Evolutionary conservation across 2,888 invertebrate genomes (phyloP).

Genomic region (Sympetrum striolatum): DNA sequence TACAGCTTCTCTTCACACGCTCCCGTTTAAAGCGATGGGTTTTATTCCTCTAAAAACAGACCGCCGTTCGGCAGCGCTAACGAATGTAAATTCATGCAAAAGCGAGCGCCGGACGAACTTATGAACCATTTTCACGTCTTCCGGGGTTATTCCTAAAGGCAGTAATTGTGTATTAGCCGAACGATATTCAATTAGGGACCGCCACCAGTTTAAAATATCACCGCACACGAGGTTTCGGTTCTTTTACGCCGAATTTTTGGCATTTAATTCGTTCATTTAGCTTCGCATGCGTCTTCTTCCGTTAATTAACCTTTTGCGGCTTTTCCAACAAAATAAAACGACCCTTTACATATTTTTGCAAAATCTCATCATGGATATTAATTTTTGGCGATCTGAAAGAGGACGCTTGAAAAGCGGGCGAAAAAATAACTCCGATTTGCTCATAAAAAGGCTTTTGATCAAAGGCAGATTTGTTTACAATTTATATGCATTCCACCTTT

Average conservation of each 20-base stretch:
- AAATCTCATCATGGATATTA: no score
- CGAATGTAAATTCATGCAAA: background rate
- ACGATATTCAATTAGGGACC: background rate
- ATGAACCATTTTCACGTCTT: background rate
- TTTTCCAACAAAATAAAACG: background rate
- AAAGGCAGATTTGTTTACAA: no score
- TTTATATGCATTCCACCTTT: no score
- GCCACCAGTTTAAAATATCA: background rate
- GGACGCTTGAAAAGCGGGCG: no score
- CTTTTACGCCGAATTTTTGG: background rate
- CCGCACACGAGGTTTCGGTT: background rate
- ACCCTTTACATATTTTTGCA: no score
- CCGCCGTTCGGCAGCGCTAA: no score
- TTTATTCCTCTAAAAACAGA: no score
- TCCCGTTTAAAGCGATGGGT: no score
- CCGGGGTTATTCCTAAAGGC: background rate
- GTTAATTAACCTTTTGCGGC: background rate
- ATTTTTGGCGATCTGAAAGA: no score
- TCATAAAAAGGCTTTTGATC: no score
- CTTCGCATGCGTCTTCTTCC: background rate
- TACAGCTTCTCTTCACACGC: no score
- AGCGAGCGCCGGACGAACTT: background rate
- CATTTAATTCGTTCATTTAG: background rate
- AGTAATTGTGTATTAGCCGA: background rate
- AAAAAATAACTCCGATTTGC: no score